Base-by-base conservation (phyloP, 2,888 invertebrate genomes). In the Habrosyne pyritoides region DNA sequence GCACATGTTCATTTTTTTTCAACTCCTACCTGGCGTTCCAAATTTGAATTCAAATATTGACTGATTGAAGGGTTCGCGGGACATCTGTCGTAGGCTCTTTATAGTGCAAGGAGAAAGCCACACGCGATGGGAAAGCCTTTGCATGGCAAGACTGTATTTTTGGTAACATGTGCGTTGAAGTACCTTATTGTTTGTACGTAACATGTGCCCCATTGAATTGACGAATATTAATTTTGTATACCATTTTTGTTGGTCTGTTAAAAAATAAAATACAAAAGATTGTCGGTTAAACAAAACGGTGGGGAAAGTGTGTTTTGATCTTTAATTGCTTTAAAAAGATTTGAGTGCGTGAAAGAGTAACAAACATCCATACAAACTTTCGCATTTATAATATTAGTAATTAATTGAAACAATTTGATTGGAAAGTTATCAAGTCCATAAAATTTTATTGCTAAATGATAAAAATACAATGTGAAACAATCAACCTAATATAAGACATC, bases 31-130 rank as follows among this genome's bases (percentile, higher is more conserved):
- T 77, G 74, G 65, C 65, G 33, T 33, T 65, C 67, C 54, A 63
- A 42, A 42, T 42, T 42, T 42, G 71, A 86, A 87, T 87, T 87
- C 88, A 91, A 91, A 90, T 90, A 91, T 89, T 89, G 89, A 87
- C 86, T 89, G 89, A 91, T 91, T 91, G 91, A 91, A 89, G 90
- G 91, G 90, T 87, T 86, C 75, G 70, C 61, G 73, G 72, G 81
- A 84, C 91, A 91, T 89, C 91, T 91, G 91, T 86, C 86, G 82
- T 62, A 66, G 69, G 56, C 66, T 77, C 69, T 81, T 77, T 75
- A 75, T 74, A 67, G 59, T 64, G 74, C 79, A 89, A 89, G 89
- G 89, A 83, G 79, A 76, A 75, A 79, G 76, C 69, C 75, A 71
- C 82, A 77, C 79, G 83, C 33, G 33, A 33, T 33, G 33, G 33